Evolutionary conservation across 2,113 vertebrate species (phyloP), one percentile per base, ranked within the genome.

Genomic region (Chiloscyllium plagiosum): DNA sequence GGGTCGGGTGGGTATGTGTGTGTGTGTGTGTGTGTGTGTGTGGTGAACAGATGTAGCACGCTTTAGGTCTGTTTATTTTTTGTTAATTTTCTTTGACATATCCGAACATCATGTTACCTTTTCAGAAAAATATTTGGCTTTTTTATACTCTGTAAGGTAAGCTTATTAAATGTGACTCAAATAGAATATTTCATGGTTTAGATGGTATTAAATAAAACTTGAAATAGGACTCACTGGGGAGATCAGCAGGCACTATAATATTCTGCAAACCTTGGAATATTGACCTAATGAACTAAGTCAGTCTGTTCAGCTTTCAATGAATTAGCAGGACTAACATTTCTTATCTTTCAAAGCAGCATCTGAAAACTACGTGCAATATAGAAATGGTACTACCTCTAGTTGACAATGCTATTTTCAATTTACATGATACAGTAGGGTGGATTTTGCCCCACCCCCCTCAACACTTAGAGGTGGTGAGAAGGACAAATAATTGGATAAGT

Each of bases 71-170:
- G 33, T 52, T 56, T 47, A 22, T 86, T n/a, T 33, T 22, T 65
- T 92, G 61, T 66, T 92, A 92, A 92, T 92, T 65, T 92, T 92
- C 33, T n/a, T 66, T 66, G 61, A 90, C 61, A 37, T 92, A n/a
- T 37, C 89, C 37, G 56, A 92, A n/a, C 66, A 20, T 66, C 66
- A 33, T 66, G 37, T 66, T 65, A n/a, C n/a, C 15, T 20, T 66
- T 92, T 66, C 37, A 0, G 66, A 65, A 95, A 56, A 52, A 2
- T 47, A 50, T 20, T 15, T 95, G 69, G 50, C 69, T 56, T 72
- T 24, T 95, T 76, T 19, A 95, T 95, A 76, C n/a, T 95, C 69
- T 8, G 68, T n/a, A 72, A 78, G 95, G 50, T 19, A 56, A 95
- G 47, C 69, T 78, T 95, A 20, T 76, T 95, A 26, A 72, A 70